phyloP scores from a whole-genome alignment of 2,113 vertebrate species.

The Plecotus auritus region DNA sequence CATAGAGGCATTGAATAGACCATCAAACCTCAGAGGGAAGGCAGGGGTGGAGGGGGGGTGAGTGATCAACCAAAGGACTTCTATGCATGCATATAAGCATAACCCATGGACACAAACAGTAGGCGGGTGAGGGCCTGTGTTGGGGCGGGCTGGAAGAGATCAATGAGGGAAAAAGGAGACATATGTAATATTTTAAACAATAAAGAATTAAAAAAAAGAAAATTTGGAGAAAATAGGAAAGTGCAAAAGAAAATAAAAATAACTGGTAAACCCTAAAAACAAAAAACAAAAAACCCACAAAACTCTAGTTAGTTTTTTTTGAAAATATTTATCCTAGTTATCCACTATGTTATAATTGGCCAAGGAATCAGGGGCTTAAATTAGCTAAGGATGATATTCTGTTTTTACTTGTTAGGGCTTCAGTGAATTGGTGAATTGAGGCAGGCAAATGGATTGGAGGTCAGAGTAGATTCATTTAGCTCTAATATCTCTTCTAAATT shows the following conservation, averaged over 20 bases:
- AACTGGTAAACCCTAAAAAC: background rate
- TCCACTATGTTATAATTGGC: background rate
- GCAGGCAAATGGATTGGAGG: background rate
- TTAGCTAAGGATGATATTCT: background rate
- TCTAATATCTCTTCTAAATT: background rate
- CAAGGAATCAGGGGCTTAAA: background rate
- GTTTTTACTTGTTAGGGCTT: conserved; percentile 9
- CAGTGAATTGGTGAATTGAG: background rate
- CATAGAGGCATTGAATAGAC: no score
- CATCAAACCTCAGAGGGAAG: no score
- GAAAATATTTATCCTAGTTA: conserved; percentile 11
- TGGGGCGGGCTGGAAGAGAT: no score
- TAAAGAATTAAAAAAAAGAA: background rate
- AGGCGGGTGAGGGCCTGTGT: no score
- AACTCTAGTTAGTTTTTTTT: background rate
- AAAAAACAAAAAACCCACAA: no score
- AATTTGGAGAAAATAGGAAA: background rate
- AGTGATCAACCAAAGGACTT: no score
- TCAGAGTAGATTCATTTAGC: background rate
- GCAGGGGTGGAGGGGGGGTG: no score
- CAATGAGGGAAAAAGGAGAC: no score
- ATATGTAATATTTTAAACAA: no score
- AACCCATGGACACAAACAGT: no score
- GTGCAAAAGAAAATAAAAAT: background rate
- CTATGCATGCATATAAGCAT: no score